Conservation (phyloP, 2,113 vertebrate genomes). For the Pseudopipra pipra region DNA sequence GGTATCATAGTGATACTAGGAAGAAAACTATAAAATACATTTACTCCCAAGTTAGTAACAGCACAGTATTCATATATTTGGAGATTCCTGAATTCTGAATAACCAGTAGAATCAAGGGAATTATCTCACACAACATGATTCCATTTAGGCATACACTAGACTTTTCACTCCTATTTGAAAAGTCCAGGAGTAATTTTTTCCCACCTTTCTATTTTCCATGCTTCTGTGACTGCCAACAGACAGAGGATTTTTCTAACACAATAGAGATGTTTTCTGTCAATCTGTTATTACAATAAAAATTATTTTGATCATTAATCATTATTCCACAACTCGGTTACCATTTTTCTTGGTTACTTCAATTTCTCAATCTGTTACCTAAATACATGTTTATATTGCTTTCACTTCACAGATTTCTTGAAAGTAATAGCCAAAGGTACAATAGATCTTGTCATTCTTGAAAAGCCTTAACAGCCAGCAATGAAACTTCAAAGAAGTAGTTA, state of each 20-base stretch:
- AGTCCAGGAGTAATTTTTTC: not conserved
- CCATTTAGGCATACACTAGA: not conserved
- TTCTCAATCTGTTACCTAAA: not conserved
- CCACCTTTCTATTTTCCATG: not conserved
- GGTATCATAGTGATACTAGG: not conserved
- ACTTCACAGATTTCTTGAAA: not conserved
- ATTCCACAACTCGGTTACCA: not conserved
- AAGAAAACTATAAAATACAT: not conserved
- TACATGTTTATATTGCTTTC: not conserved
- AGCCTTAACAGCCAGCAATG: not conserved
- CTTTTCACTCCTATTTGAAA: not conserved
- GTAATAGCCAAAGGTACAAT: not conserved
- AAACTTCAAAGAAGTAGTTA: slow-evolving; percentile 1
- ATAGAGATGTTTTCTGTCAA: not conserved
- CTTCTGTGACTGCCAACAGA: not conserved
- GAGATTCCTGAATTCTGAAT: not conserved
- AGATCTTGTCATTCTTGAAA: slow-evolving; percentile 19
- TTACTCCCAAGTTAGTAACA: not conserved
- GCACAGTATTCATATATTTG: not conserved
- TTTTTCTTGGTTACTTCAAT: not conserved
- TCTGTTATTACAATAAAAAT: not conserved
- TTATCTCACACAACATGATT: not conserved
- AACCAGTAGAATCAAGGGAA: not conserved
- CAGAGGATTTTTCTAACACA: not conserved
- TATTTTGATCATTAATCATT: not conserved